Conservation (phyloP, 2,113 vertebrate genomes). For the Porphyrio hochstetteri region DNA sequence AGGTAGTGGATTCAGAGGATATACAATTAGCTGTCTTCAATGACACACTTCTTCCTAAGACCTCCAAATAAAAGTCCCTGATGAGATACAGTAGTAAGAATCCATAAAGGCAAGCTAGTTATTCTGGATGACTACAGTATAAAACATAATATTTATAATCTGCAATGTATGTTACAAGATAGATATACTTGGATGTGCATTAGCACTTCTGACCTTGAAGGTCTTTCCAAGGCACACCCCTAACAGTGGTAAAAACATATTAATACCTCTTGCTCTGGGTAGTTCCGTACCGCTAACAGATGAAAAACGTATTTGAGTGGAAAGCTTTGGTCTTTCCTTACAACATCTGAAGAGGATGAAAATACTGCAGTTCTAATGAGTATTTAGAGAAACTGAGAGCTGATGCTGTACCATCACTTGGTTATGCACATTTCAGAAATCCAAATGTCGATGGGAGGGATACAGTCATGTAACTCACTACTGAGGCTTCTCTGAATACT, state of each 20-base stretch:
- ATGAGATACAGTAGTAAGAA: not conserved
- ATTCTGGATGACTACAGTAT: not conserved
- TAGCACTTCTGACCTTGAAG: not conserved
- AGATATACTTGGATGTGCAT: not conserved
- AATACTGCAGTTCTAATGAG: not conserved
- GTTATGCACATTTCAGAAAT: not conserved
- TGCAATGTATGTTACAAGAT: not conserved
- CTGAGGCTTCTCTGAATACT: not conserved
- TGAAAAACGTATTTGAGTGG: not conserved
- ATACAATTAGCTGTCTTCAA: not conserved
- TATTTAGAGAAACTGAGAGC: not conserved
- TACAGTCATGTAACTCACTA: not conserved
- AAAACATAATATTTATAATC: not conserved
- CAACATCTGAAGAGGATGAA: not conserved
- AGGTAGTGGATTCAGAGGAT: not conserved
- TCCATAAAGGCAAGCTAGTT: not conserved
- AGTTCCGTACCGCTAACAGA: not conserved
- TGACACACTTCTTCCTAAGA: not conserved
- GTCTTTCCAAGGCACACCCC: not conserved
- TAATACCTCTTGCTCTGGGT: not conserved
- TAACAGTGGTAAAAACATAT: not conserved
- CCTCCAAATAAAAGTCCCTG: not conserved
- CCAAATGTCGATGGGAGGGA: not conserved
- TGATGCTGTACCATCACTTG: not conserved
- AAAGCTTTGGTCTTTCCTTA: not conserved